Conservation (phyloP, 2,113 vertebrate genomes). For the Hippopotamus amphibius region DNA sequence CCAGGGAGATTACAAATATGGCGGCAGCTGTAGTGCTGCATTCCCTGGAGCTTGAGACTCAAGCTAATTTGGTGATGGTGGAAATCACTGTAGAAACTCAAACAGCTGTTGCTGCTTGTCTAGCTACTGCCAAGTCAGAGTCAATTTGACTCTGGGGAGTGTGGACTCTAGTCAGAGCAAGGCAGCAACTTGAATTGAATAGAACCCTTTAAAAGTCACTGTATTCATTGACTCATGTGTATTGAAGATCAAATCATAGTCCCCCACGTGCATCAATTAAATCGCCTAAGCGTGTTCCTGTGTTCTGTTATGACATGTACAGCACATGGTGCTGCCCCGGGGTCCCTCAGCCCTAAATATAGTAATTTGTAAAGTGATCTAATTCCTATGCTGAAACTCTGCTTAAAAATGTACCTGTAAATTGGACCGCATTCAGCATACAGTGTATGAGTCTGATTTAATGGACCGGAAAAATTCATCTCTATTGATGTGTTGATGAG, state of each 20-base stretch:
- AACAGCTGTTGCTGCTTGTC: background rate
- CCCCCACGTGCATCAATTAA: background rate
- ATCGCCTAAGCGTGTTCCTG: background rate
- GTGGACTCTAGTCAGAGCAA: background rate
- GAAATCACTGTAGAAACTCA: background rate
- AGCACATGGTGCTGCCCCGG: background rate
- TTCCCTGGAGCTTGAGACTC: background rate
- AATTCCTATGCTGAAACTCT: background rate
- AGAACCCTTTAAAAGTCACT: background rate
- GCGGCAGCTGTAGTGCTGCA: background rate
- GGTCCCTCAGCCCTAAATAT: background rate
- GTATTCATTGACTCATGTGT: background rate
- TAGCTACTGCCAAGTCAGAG: background rate
- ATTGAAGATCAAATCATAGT: background rate
- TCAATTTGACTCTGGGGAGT: background rate
- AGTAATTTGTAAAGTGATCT: background rate
- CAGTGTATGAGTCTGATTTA: background rate
- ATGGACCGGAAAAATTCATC: background rate
- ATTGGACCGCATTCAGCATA: background rate
- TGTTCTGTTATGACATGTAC: background rate
- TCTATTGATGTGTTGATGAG: constrained; percentile 5
- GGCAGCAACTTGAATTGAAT: background rate
- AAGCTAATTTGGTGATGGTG: background rate
- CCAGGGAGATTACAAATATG: background rate
- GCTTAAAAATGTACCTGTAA: background rate